Percentiles rank a stretch among this genome's conserved stretches.
Evolutionary conservation across 2,888 invertebrate species (phyloP).

Genomic region (Brenthis daphne): DNA sequence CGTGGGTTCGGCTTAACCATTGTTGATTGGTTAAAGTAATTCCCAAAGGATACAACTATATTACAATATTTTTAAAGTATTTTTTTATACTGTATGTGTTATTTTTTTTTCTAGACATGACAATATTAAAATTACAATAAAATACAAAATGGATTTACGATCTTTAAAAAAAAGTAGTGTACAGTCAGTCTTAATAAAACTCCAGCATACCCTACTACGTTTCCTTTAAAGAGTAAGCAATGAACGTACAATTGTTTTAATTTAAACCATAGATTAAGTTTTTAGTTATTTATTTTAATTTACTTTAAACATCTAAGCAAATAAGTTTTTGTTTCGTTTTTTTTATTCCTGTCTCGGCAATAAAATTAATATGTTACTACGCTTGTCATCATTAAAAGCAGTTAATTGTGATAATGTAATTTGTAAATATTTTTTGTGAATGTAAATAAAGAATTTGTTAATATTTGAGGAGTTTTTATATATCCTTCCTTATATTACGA

Average conservation of each 20-base stretch:
- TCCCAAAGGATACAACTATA: too few relatives aligned
- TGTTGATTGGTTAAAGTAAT: too few relatives aligned
- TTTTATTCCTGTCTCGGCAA: conserved; percentile 1
- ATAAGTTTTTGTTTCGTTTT: conserved; percentile 3
- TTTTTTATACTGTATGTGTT: too few relatives aligned
- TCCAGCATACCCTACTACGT: conserved; percentile 22
- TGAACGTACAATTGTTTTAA: conserved; percentile 39
- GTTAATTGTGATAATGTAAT: conserved; percentile 44
- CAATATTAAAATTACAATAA: too few relatives aligned
- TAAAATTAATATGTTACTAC: not conserved
- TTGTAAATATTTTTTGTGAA: conserved; percentile 43
- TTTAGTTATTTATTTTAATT: conserved; percentile 41
- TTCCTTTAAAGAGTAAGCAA: conserved; percentile 35
- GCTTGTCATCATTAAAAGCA: conserved; percentile 34
- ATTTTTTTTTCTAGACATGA: too few relatives aligned
- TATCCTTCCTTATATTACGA: too few relatives aligned
- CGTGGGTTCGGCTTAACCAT: too few relatives aligned
- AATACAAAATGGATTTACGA: too few relatives aligned
- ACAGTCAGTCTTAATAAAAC: not conserved
- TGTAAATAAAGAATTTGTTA: conserved; percentile 39
- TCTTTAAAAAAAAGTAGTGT: not conserved
- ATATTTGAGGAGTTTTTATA: conserved; percentile 12
- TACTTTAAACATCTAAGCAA: conserved; percentile 26
- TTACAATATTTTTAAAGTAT: too few relatives aligned
- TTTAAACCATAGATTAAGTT: conserved; percentile 31